Percentiles rank a stretch among this genome's conserved stretches.
Conservation (phyloP, 2,113 vertebrate genomes). For the Sphyrna mokarran region DNA sequence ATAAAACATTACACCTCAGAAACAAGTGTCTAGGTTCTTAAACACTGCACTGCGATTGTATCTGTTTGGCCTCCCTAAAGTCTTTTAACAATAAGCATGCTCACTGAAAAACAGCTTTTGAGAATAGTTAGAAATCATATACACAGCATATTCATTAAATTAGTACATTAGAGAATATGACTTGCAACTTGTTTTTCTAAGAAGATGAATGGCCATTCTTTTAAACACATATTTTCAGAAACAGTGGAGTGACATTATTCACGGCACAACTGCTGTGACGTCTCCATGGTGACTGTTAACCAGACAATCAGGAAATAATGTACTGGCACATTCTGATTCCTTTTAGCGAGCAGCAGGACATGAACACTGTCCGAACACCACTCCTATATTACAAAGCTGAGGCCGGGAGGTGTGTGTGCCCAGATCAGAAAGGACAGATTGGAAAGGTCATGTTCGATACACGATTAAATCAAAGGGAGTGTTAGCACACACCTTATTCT, state of each 20-base stretch:
- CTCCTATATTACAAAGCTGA: background rate
- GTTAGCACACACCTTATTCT: background rate
- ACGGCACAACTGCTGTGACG: background rate
- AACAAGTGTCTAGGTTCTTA: background rate
- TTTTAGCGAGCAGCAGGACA: background rate
- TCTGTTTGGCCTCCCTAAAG: background rate
- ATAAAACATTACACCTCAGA: too few relatives aligned
- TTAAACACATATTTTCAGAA: background rate
- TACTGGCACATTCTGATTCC: background rate
- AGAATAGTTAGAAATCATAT: background rate
- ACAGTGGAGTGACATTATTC: background rate
- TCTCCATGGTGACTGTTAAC: conserved; percentile 16
- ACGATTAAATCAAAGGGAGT: background rate
- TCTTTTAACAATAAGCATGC: background rate
- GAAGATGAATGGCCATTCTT: background rate
- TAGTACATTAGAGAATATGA: background rate
- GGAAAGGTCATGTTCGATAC: background rate
- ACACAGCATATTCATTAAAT: background rate
- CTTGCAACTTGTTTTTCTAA: background rate
- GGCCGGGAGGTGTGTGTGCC: background rate
- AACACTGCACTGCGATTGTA: background rate
- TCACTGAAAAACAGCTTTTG: background rate
- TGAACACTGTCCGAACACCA: too few relatives aligned
- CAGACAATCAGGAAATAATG: background rate
- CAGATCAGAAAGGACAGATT: background rate